Evolutionary conservation across 2,888 invertebrate species (phyloP).

Genomic region (Hyposoter didymator): DNA sequence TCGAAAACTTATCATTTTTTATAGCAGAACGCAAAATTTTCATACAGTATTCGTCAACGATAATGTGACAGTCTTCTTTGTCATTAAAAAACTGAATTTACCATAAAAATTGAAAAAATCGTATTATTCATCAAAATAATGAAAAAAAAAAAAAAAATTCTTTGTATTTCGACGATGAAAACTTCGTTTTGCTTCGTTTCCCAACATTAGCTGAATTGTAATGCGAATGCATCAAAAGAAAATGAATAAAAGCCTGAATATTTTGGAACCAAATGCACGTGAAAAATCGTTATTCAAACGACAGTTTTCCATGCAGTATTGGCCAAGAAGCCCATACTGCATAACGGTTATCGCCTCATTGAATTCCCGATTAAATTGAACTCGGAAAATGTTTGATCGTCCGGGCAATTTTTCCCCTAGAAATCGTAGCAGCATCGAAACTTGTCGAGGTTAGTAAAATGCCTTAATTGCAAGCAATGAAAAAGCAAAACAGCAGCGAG

Average conservation of each 20-base stretch:
- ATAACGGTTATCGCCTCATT: background rate
- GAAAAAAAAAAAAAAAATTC: too few relatives aligned
- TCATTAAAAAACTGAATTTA: too few relatives aligned
- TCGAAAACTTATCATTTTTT: too few relatives aligned
- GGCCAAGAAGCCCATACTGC: background rate
- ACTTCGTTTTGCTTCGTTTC: too few relatives aligned
- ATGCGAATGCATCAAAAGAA: too few relatives aligned
- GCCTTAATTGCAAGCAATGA: background rate
- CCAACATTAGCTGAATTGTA: too few relatives aligned
- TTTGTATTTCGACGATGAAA: too few relatives aligned
- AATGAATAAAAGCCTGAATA: background rate
- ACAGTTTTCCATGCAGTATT: background rate
- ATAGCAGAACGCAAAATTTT: too few relatives aligned
- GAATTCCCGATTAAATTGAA: background rate
- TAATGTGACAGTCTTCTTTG: too few relatives aligned
- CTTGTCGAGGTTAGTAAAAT: background rate
- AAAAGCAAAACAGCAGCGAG: background rate
- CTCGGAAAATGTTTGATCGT: background rate
- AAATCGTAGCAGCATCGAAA: background rate
- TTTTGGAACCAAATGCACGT: background rate
- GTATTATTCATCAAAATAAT: too few relatives aligned
- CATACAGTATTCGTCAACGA: too few relatives aligned
- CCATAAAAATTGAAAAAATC: too few relatives aligned
- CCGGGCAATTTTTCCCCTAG: background rate
- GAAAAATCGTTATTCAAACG: background rate